These are phyloP conservation scores for Siniperca chuatsi DNA, from an alignment of 2,113 vertebrate species.

Conservation along the genomic window DNA sequence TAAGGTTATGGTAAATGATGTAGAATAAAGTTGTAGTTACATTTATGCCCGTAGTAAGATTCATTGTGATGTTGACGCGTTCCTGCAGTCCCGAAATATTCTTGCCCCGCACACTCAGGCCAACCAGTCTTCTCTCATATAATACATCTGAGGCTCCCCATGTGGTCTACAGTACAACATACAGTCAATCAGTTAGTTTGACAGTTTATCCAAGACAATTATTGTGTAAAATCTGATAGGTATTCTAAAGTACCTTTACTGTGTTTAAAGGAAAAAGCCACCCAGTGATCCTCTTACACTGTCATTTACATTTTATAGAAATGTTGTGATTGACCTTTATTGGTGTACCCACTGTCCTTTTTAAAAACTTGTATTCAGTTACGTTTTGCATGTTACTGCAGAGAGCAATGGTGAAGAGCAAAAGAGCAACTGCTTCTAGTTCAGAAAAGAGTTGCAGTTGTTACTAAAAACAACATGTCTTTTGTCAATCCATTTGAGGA, in stretches of 20 bases:
- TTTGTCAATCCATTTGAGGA: neutral
- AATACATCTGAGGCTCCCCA: neutral
- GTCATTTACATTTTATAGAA: neutral
- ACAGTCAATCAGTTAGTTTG: neutral
- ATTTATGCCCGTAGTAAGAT: neutral
- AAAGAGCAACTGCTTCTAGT: neutral
- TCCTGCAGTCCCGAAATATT: constrained; percentile 26
- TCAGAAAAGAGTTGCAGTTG: neutral
- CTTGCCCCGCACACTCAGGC: constrained; percentile 39
- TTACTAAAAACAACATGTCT: neutral
- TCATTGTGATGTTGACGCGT: constrained; percentile 63
- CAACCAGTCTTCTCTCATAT: constrained; percentile 41
- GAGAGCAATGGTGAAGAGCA: neutral
- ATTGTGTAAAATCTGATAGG: neutral
- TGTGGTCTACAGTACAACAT: constrained; percentile 21
- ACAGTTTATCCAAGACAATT: neutral
- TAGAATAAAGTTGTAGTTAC: constrained; percentile 36
- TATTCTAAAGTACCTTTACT: neutral
- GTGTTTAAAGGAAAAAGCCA: neutral
- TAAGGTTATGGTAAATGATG: neutral
- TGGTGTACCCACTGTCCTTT: neutral
- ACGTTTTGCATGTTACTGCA: neutral
- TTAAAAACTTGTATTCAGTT: neutral
- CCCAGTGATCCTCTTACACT: neutral
- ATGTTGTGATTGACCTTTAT: neutral